A percentile compares a stretch with the other conserved stretches of the same genome.
These are phyloP conservation scores for Caloenas nicobarica DNA, from an alignment of 2,113 vertebrate species.

Conservation along the genomic window DNA sequence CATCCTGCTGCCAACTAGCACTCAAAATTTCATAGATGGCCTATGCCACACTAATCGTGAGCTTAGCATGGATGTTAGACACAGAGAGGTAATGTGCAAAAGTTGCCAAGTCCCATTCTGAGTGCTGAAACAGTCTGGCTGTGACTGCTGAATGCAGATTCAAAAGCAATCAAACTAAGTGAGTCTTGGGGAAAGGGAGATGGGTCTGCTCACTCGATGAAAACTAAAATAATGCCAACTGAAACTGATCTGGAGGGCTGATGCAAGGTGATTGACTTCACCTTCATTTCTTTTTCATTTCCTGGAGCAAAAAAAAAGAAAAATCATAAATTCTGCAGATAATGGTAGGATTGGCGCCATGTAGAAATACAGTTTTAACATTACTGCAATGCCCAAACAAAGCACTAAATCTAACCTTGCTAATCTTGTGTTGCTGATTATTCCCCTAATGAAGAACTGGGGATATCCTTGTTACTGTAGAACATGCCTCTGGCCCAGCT, in stretches of 20 bases:
- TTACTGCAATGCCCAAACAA: neutral
- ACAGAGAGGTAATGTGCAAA: neutral
- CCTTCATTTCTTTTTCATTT: neutral
- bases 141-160: neutral
- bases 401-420: neutral
- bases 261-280: neutral
- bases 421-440: neutral
- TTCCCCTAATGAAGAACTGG: neutral
- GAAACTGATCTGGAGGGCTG: neutral
- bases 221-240: neutral
- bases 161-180: neutral
- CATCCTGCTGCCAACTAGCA: slow-evolving; percentile 40
- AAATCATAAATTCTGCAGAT: neutral
- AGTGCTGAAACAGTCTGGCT: slow-evolving; percentile 13
- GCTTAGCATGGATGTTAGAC: slow-evolving; percentile 40
- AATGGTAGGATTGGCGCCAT: neutral
- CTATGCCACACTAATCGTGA: slow-evolving; percentile 5
- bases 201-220: neutral
- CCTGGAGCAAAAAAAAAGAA: neutral
- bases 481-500: neutral
- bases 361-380: neutral
- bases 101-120: slow-evolving; percentile 19
- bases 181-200: neutral
- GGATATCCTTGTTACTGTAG: neutral
- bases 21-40: slow-evolving; percentile 45